phyloP scores from a whole-genome alignment of 2,888 invertebrate genomes.

The Allolobophora icterica region DNA sequence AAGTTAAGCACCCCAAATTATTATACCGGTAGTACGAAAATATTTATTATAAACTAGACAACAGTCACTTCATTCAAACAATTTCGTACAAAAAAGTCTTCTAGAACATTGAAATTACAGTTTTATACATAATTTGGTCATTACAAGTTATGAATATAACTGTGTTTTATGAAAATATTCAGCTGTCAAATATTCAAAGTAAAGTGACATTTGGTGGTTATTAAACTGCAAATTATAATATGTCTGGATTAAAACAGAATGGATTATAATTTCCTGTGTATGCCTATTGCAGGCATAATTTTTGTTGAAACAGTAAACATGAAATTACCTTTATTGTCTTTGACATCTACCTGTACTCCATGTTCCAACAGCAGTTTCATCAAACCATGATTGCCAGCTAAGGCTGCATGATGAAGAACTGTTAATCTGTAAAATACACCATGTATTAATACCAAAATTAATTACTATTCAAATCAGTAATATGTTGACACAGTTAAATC shows the following conservation, averaged over 20 bases:
- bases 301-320: background rate
- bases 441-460: background rate
- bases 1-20: too few relatives aligned
- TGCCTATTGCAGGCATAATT: background rate
- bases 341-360: constrained; percentile 61
- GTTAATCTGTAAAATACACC: constrained; percentile 58
- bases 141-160: too few relatives aligned
- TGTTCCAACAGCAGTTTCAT: constrained; percentile 63
- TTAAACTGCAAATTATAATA: background rate
- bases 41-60: too few relatives aligned
- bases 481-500: background rate
- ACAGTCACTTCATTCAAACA: too few relatives aligned
- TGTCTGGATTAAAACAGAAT: background rate
- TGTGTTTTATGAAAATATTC: too few relatives aligned
- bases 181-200: background rate
- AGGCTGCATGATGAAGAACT: constrained; percentile 66
- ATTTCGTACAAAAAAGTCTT: too few relatives aligned
- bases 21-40: too few relatives aligned
- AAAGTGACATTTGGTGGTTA: background rate
- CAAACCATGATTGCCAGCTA: constrained; percentile 64
- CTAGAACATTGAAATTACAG: too few relatives aligned
- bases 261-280: background rate
- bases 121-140: too few relatives aligned
- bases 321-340: constrained; percentile 63
- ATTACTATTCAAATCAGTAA: background rate